Conservation (phyloP, 1,140 invertebrate species). For the Drosophila gunungcola region DNA sequence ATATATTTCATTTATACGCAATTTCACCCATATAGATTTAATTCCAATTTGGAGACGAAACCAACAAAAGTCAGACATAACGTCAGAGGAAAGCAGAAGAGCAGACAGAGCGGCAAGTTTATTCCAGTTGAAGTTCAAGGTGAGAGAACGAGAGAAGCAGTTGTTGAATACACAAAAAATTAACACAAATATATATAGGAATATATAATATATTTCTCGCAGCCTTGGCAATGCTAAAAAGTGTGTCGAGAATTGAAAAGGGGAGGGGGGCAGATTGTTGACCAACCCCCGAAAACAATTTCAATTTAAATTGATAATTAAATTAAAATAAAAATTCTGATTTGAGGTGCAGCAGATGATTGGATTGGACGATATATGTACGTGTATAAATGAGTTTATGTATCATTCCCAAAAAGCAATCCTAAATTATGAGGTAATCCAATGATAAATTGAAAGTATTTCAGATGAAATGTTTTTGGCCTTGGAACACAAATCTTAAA, state of each 20-base stretch:
- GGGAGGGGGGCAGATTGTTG: not conserved
- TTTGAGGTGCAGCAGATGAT: conserved; percentile 33
- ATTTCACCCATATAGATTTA: conserved; percentile 36
- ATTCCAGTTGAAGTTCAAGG: conserved; percentile 81
- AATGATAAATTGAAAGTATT: conserved; percentile 9
- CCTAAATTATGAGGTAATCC: conserved; percentile 31
- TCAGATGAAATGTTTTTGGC: not conserved
- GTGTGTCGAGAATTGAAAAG: conserved; percentile 15
- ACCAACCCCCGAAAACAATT: conserved; percentile 50
- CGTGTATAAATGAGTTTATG: not conserved
- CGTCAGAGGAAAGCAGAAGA: conserved; percentile 43
- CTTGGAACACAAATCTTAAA: not conserved
- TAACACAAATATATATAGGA: conserved; percentile 19
- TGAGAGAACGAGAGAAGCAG: conserved; percentile 52
- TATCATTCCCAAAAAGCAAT: conserved; percentile 19
- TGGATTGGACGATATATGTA: not conserved
- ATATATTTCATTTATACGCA: conserved; percentile 33
- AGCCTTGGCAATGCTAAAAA: conserved; percentile 37
- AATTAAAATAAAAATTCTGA: conserved; percentile 58
- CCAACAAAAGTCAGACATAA: conserved; percentile 35
- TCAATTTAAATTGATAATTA: conserved; percentile 73
- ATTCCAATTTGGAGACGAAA: conserved; percentile 46
- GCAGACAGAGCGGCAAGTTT: conserved; percentile 66
- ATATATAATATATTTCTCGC: conserved; percentile 24
- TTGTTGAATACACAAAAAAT: conserved; percentile 55